These are phyloP conservation scores for Sylvia atricapilla DNA, from an alignment of 2,113 vertebrate genomes.

Conservation along the genomic window DNA sequence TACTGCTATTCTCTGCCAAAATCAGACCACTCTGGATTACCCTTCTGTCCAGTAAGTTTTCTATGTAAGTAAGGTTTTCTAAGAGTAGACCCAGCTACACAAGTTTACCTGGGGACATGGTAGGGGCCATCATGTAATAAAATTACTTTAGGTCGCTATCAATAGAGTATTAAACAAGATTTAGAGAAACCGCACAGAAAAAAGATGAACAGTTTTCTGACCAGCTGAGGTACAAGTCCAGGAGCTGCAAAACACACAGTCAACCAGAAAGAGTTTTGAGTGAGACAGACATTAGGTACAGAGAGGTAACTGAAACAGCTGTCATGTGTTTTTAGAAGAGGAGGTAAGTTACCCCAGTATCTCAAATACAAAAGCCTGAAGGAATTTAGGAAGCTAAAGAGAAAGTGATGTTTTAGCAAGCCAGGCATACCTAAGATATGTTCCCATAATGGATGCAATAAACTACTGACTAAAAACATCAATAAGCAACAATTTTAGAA, in stretches of 20 bases:
- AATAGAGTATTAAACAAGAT: neutral
- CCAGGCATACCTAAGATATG: fast-evolving
- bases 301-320: neutral
- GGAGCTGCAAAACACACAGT: neutral
- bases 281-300: neutral
- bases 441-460: neutral
- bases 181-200: neutral
- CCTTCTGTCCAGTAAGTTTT: neutral
- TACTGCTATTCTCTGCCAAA: neutral
- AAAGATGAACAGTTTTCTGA: neutral
- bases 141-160: neutral
- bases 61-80: neutral
- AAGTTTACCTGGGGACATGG: neutral
- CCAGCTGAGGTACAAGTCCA: neutral
- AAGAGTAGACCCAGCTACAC: neutral
- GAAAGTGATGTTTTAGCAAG: neutral
- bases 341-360: neutral
- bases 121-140: neutral
- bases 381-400: neutral
- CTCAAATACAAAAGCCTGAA: neutral
- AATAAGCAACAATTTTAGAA: neutral
- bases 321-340: neutral
- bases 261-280: neutral
- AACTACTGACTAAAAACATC: neutral
- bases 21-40: neutral